phyloP scores from a whole-genome alignment of 2,113 vertebrate species.

The Zapus hudsonius region DNA sequence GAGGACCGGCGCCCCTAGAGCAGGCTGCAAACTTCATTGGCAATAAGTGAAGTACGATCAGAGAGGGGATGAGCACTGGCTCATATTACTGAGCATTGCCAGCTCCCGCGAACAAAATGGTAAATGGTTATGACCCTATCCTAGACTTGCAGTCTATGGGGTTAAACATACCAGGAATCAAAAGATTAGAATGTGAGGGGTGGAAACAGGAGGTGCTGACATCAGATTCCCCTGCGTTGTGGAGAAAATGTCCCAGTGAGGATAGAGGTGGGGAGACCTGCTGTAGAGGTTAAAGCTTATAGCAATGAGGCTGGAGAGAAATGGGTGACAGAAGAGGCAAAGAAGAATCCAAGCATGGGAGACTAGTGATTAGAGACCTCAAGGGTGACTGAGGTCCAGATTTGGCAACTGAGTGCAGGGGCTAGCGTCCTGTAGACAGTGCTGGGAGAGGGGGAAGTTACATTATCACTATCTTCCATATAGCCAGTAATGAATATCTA shows the following conservation, averaged over 20 bases:
- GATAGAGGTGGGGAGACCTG: not conserved
- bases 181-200: not conserved
- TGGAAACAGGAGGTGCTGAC: not conserved
- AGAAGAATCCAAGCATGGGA: not conserved
- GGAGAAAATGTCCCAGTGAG: not conserved
- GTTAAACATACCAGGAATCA: not conserved
- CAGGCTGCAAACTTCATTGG: no score
- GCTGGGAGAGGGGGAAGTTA: not conserved
- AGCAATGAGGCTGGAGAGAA: not conserved
- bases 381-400: not conserved
- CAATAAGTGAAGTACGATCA: no score
- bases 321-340: not conserved
- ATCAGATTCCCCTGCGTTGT: not conserved
- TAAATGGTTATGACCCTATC: not conserved
- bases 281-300: not conserved
- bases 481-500: not conserved
- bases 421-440: not conserved
- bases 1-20: no score
- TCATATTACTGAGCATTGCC: no score
- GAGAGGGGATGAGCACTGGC: no score
- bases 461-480: slow-evolving; percentile 21
- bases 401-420: not conserved
- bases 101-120: no score
- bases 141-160: not conserved
- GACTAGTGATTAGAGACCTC: not conserved